Base-by-base conservation (phyloP, 2,797 vertebrate genomes). In the Leptoclinus maculatus region DNA sequence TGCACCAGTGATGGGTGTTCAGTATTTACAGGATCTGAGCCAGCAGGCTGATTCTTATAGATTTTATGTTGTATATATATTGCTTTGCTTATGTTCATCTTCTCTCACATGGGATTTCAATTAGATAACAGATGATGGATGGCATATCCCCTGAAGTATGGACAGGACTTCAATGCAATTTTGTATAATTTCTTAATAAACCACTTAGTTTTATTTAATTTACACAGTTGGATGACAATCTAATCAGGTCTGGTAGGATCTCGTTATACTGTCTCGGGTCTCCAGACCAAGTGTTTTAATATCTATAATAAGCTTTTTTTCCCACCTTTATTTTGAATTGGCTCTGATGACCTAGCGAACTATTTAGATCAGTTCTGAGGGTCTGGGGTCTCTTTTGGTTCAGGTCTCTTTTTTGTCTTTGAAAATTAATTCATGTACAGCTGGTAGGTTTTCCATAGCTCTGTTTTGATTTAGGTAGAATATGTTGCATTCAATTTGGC, bases 1-100 rank as follows among this genome's bases (percentile, higher is more conserved):
- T 47, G 60, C 62, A 67, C 58, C 27, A 65, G 39, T 57, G 43
- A 69, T 57, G 34, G 29, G 4, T 41, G 14, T 70, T 74, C 49
- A 14, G 39, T 32, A 39, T 76, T 60, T 62, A 29, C 47, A 19
- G 45, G 21, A 72, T 57, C 39, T 39, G 39, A 10, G 66, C 39
- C 32, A 25, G 57, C 9, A 25, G 13, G 34, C 51, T 9, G 51
- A 66, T 25, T 38, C 9, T 27, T 2, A 0, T 32, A 47, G 7
- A 57, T 57, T 34, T 34, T 4, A 32, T 32, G 29, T 32, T 32
- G 29, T 32, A 29, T 29, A 32, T 34, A 34, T 34, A 34, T 49
- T n/a, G 23, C 56, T 80, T 45, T 27, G 19, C n/a, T 19, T 49
- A 3, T 54, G 7, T 29, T 41, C 21, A 58, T 59, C n/a, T 71